Conservation (phyloP, 2,888 invertebrate species). For the Papilio gigon region DNA sequence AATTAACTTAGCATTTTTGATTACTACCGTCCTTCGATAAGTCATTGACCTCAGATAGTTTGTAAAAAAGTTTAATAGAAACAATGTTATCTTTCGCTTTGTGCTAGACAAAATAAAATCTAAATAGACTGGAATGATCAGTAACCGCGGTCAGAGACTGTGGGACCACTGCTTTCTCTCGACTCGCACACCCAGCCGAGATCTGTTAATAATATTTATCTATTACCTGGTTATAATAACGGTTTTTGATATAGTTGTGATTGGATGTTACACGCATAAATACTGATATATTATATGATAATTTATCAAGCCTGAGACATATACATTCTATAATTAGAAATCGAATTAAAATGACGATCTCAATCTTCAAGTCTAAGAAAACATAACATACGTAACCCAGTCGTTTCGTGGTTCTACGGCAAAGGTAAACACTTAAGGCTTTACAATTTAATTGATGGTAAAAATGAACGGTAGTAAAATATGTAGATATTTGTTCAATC, state of each 20-base stretch:
- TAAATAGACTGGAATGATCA: constrained; percentile 37
- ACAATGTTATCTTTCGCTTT: constrained; percentile 2
- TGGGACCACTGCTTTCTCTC: constrained; percentile 50
- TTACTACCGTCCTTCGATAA: background rate
- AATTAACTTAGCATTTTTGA: background rate
- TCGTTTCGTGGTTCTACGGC: too few species aligned
- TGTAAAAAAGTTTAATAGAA: constrained; percentile 1
- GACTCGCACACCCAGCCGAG: constrained; percentile 43
- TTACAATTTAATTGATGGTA: too few species aligned
- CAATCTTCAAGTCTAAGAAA: too few species aligned
- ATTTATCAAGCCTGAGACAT: background rate
- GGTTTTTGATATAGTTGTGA: background rate
- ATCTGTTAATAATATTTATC: constrained; percentile 47
- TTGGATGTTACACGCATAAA: background rate
- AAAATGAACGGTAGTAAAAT: too few species aligned
- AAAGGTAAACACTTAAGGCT: too few species aligned
- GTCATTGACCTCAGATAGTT: background rate
- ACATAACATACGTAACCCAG: too few species aligned
- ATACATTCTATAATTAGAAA: too few species aligned
- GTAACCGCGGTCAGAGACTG: constrained; percentile 41
- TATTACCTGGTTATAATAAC: constrained; percentile 41
- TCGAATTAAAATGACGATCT: too few species aligned
- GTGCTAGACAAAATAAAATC: constrained; percentile 19
- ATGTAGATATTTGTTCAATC: background rate
- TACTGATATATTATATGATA: background rate